Evolutionary conservation across 2,888 invertebrate genomes (phyloP), one percentile per base, ranked within the genome.

Genomic region (Augiades crinisus): DNA sequence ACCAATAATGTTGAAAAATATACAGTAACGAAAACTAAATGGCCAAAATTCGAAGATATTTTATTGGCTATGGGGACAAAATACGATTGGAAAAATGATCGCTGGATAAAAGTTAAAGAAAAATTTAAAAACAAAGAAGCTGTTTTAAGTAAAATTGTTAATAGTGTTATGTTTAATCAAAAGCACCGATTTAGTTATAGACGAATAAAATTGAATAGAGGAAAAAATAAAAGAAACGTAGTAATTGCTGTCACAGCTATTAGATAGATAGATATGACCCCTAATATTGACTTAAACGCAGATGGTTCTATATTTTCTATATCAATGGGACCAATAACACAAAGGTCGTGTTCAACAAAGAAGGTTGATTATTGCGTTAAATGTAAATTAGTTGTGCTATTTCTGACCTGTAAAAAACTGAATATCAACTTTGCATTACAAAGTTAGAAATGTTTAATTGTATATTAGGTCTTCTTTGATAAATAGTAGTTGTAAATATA

Each of bases 21-120:
- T 22, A 14, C 1, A 1, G 17, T 33, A 10, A n/a, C 31, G 5
- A 14, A 19, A 22, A 38, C 19, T 4, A 43, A 50, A 31, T 89
- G 89, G 89, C 88, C 88, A 12, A 87, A 78, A 64, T 89, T 89
- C 58, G 76, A 88, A 61, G 86, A 88, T 16, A 78, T 89, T 17
- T 63, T 89, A 52, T 59, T 78, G 62, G 76, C 72, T 37, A 80
- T 87, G 59, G 88, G 88, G 3, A 81, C 75, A 55, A 78, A 69
- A 63, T 89, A 89, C 52, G 88, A 89, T 55, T 88, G 88, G 88
- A 89, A 87, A 67, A 89, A 85, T 56, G 88, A 89, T 47, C 68
- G 85, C 56, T 89, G 89, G 89, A 79, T 88, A 50, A 89, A 89
- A 79, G 74, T 86, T 0, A 85, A 79, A 64, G 67, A 68, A 37